A percentile compares a stretch with the other conserved stretches of the same genome.
phyloP scores from a whole-genome alignment of 2,797 vertebrate species.

The Anniella stebbinsi region DNA sequence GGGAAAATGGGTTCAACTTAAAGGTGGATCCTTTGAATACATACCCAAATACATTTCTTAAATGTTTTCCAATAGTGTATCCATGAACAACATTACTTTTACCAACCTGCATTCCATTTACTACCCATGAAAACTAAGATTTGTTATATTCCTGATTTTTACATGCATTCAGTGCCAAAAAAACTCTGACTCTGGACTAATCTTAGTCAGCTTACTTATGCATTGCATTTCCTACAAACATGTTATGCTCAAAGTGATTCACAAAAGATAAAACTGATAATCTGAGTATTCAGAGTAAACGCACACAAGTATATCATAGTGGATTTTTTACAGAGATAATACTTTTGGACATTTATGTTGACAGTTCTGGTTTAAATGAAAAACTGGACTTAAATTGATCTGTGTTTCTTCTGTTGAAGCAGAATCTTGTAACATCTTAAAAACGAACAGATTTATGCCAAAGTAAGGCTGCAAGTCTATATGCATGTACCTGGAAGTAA shows the following conservation, averaged over 20 bases:
- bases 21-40: not conserved
- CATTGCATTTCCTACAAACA: not conserved
- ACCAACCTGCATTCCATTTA: not conserved
- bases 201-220: not conserved
- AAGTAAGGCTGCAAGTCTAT: not conserved
- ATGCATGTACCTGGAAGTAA: not conserved
- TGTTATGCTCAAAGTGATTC: not conserved
- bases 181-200: not conserved
- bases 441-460: not conserved
- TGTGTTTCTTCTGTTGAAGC: not conserved
- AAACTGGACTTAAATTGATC: not conserved
- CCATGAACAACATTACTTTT: not conserved
- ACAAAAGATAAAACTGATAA: not conserved
- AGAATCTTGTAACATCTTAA: not conserved
- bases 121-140: not conserved
- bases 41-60: not conserved
- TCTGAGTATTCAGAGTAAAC: not conserved
- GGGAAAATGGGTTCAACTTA: not conserved
- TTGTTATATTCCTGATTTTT: not conserved
- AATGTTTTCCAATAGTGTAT: not conserved
- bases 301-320: not conserved
- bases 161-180: too few species aligned
- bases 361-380: not conserved
- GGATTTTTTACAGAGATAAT: not conserved
- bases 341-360: not conserved